Evolutionary conservation across 1,140 invertebrate genomes (phyloP), one percentile per base, ranked within the genome.

Genomic region (Leucophenga varia): DNA sequence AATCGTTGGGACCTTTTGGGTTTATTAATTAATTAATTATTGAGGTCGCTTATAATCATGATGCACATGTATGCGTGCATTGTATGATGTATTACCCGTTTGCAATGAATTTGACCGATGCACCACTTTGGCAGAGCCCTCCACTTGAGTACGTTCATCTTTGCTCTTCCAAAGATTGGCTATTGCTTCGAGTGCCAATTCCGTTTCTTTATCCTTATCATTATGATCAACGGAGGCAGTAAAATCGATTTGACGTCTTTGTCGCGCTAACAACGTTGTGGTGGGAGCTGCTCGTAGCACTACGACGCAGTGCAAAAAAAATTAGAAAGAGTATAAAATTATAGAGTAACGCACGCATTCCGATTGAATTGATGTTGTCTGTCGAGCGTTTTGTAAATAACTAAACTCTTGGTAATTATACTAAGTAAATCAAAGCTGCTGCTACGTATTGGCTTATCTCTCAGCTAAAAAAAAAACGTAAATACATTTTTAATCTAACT

Each of bases 131-230:
- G 67, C 71, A 0, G 71, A 67, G 5, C 71, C 71, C 17, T 74
- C 71, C 14, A 74, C 46, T 35, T 73, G 67, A 0, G 71, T 74
- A 3, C 69, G 54, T 5, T 61, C 64, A 35, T 74, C 71, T 0
- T 59, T 41, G 35, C 71, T 74, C 14, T 63, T 59, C 71, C 71
- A 74, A 1, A 74, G 47, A n/a, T 69, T 68, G 0, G 71, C 71
- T 35, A 73, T 74, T 0, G 71, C 71, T 47, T 74, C 71, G 17
- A 71, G n/a, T 0, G 71, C 64, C 40, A 74, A 38, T 41, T 74
- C 71, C 5, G 71, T 74, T 13, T 70, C 64, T 14, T 61, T 61
- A 3, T 69, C 61, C 37, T 69, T 61, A 32, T 73, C 65, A 21
- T 73, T 59, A 47, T 74, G 71, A 28, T 74, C 71, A 1, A 67